Conservation (phyloP, 2,797 vertebrate species). For the Crax fasciolata region DNA sequence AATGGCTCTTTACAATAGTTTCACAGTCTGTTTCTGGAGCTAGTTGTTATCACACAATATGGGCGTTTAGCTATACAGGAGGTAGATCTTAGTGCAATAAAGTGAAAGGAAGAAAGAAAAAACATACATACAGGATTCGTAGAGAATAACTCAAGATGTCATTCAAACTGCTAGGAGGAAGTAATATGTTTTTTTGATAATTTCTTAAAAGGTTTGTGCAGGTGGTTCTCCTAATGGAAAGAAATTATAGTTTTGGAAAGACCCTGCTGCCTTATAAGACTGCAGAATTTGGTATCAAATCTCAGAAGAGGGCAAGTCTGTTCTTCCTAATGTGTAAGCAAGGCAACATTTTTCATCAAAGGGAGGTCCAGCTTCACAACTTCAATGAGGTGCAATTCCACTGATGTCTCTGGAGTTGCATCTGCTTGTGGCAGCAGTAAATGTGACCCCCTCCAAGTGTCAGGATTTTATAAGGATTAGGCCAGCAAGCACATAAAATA, state of each 20-base stretch:
- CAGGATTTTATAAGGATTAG: slow-evolving; percentile 44
- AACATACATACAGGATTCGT: not conserved
- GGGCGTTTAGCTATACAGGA: not conserved
- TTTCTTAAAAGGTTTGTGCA: not conserved
- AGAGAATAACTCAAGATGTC: not conserved
- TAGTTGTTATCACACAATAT: slow-evolving; percentile 17
- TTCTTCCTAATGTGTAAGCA: not conserved
- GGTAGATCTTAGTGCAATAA: not conserved
- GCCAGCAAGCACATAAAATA: slow-evolving; percentile 31
- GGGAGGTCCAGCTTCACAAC: not conserved
- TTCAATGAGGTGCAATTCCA: not conserved
- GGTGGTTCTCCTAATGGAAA: slow-evolving; percentile 11
- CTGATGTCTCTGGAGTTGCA: not conserved
- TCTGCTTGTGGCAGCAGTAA: not conserved
- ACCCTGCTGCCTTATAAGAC: not conserved
- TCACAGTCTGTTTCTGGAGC: not conserved
- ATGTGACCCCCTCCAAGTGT: not conserved
- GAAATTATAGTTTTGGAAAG: not conserved
- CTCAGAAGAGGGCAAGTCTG: not conserved
- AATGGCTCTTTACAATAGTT: not conserved
- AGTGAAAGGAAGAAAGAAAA: not conserved
- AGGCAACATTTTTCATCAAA: not conserved
- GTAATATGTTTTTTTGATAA: not conserved
- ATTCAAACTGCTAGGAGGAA: not conserved
- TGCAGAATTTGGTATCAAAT: not conserved